These are phyloP conservation scores for Trachelus troglodyta DNA, from an alignment of 2,888 invertebrate genomes.

Conservation along the genomic window DNA sequence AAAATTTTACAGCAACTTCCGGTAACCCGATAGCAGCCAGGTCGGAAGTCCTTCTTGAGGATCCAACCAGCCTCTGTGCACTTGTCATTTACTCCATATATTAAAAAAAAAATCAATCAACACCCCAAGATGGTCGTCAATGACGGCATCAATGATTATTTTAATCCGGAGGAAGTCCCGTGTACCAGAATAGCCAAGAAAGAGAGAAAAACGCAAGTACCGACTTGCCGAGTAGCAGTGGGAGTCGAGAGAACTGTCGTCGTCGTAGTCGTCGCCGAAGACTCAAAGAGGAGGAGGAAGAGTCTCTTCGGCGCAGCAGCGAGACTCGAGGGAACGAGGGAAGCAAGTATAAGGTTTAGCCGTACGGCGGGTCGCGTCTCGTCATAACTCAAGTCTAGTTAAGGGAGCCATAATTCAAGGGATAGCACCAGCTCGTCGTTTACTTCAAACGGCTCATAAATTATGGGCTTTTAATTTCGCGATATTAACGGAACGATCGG, in stretches of 20 bases:
- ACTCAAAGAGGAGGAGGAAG: neutral
- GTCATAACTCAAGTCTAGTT: conserved; percentile 66
- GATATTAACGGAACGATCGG: conserved; percentile 61
- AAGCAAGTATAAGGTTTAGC: conserved; percentile 43
- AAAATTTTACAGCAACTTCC: neutral
- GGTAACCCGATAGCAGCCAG: neutral
- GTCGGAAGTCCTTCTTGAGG: neutral
- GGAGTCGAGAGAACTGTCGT: neutral
- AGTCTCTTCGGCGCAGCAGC: neutral
- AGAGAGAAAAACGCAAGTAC: neutral
- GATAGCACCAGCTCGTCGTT: conserved; percentile 62
- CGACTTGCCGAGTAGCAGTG: neutral
- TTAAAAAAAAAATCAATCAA: neutral
- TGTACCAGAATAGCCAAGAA: neutral
- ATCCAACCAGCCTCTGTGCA: neutral
- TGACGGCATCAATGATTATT: neutral
- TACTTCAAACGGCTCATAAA: conserved; percentile 63
- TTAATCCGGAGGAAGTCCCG: neutral
- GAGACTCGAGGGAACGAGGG: conserved; percentile 3
- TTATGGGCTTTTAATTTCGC: conserved; percentile 63
- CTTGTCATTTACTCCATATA: no score
- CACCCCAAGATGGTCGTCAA: neutral
- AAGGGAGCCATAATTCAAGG: conserved; percentile 65
- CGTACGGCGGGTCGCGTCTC: conserved; percentile 45
- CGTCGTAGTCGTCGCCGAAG: neutral